A percentile compares a stretch with the other conserved stretches of the same genome.
Conservation (phyloP, 2,888 invertebrate species). For the Conops quadrifasciatus region DNA sequence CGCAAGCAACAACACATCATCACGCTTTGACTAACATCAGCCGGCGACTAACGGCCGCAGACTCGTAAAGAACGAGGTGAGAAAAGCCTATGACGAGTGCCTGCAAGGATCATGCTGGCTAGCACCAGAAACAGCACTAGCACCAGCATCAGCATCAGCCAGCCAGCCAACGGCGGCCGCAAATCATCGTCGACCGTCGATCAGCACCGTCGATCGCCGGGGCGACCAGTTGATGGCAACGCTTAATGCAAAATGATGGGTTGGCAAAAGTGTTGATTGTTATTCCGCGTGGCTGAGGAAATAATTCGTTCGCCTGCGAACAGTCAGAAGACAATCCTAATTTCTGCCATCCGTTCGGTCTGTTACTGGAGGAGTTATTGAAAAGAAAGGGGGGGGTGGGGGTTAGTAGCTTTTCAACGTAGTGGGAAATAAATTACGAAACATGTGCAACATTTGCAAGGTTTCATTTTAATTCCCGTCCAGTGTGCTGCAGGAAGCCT, state of each 20-base stretch:
- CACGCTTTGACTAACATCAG: conserved; percentile 6
- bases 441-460: neutral
- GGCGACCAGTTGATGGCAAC: conserved; percentile 5
- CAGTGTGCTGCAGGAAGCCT: too few relatives aligned
- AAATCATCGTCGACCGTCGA: neutral
- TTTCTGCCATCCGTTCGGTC: neutral
- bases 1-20: neutral
- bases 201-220: neutral
- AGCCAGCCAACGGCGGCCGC: neutral
- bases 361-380: neutral
- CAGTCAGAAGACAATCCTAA: too few relatives aligned
- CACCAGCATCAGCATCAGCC: neutral
- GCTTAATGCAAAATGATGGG: conserved; percentile 31
- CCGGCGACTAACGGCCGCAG: neutral
- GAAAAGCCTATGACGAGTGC: conserved; percentile 16
- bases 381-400: neutral
- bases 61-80: conserved; percentile 20
- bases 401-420: too few relatives aligned
- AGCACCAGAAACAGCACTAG: neutral
- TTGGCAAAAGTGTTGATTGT: conserved; percentile 31
- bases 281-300: conserved; percentile 15
- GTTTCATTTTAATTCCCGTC: neutral
- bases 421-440: conserved; percentile 12
- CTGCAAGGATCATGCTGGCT: conserved; percentile 14
- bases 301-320: conserved; percentile 11